phyloP scores from a whole-genome alignment of 2,888 invertebrate genomes.

The Octodonta nipae region DNA sequence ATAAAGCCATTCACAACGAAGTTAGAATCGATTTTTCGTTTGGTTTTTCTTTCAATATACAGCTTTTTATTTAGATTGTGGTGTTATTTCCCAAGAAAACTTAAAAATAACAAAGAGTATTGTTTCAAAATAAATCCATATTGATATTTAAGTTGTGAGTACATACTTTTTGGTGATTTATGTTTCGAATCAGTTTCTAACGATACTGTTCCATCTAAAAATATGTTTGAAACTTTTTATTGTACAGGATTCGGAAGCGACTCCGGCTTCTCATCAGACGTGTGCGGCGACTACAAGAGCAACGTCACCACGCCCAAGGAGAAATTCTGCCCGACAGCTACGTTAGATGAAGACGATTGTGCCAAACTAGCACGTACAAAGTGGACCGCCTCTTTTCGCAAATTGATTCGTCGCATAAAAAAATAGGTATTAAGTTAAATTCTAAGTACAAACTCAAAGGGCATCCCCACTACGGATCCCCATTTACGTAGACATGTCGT shows the following conservation, averaged over 20 bases:
- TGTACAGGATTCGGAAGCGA: constrained; percentile 35
- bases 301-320: constrained; percentile 34
- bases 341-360: constrained; percentile 34
- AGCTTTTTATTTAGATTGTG: no score
- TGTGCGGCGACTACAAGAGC: constrained; percentile 36
- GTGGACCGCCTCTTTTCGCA: constrained; percentile 50
- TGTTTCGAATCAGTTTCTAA: not conserved
- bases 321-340: constrained; percentile 30
- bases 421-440: constrained; percentile 17
- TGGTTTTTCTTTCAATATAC: no score
- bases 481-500: no score
- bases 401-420: constrained; percentile 36
- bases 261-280: constrained; percentile 40
- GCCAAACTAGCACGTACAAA: constrained; percentile 40
- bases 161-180: not conserved
- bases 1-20: no score
- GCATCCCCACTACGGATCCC: no score
- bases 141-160: not conserved
- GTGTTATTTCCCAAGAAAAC: no score
- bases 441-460: constrained; percentile 30
- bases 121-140: not conserved
- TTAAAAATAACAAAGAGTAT: not conserved
- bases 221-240: constrained; percentile 3
- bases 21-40: no score
- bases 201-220: no score